Percentiles rank a stretch among this genome's conserved stretches.
Evolutionary conservation across 1,140 invertebrate genomes (phyloP).

Genomic region (Andrena cerasifolii): DNA sequence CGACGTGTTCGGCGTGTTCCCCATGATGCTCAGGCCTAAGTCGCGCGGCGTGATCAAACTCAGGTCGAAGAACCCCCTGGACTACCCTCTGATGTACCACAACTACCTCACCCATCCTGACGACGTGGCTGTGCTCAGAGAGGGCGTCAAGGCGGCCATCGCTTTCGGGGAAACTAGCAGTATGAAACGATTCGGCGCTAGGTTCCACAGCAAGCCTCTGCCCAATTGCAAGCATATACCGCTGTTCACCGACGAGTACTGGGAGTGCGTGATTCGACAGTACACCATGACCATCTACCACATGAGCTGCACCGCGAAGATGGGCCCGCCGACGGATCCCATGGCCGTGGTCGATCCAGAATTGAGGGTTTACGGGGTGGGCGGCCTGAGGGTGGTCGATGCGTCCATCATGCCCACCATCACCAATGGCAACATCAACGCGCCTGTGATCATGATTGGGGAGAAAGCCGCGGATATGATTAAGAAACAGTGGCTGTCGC

Average conservation of each 20-base stretch:
- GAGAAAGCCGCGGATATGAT: constrained; percentile 95
- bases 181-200: constrained; percentile 88
- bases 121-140: constrained; percentile 89
- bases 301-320: constrained; percentile 91
- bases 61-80: constrained; percentile 89
- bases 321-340: constrained; percentile 90
- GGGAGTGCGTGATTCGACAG: constrained; percentile 90
- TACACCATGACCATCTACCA: constrained; percentile 95
- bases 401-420: constrained; percentile 92
- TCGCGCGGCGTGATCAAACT: constrained; percentile 91
- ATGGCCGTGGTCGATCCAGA: constrained; percentile 92
- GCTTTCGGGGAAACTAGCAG: constrained; percentile 89
- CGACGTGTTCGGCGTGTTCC: constrained; percentile 91
- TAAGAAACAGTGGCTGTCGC: constrained; percentile 81
- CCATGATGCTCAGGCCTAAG: constrained; percentile 93
- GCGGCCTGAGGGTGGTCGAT: constrained; percentile 90
- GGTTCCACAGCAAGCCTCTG: constrained; percentile 87
- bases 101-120: constrained; percentile 93
- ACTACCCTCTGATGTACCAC: constrained; percentile 93
- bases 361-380: constrained; percentile 89
- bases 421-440: constrained; percentile 93
- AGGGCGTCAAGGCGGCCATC: constrained; percentile 92
- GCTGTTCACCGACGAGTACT: constrained; percentile 91
- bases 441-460: constrained; percentile 95
- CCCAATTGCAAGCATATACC: constrained; percentile 92